Evolutionary conservation across 2,888 invertebrate species (phyloP), one percentile per base, ranked within the genome.

Genomic region (Aphodius granarius): DNA sequence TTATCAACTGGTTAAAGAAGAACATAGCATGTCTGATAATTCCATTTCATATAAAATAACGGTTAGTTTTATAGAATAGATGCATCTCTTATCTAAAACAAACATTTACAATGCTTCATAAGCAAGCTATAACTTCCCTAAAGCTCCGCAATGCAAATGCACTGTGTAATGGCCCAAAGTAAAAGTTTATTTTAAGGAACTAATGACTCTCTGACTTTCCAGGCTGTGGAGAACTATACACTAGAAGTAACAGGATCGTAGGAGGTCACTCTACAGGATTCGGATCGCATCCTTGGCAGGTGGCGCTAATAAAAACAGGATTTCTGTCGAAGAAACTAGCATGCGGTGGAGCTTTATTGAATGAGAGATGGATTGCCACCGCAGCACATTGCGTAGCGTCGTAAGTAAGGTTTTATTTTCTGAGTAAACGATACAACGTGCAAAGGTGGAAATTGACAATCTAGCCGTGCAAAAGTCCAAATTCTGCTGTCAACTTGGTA

Each of bases 201-300:
- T 43, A 43, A 43, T n/a, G n/a, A n/a, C n/a, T n/a, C n/a, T n/a
- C n/a, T n/a, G n/a, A n/a, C n/a, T 74, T 76, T 72, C 20, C 89
- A 97, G 97, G 95, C 87, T 97, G 97, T 83, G 97, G 97, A 0
- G 96, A 97, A 85, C 90, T 96, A 76, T 95, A 93, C 84, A 93
- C 95, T 0, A 90, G 97, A 63, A 95, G 95, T 22, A 96, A 97
- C 85, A 91, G 97, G 78, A 97, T 97, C 76, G 97, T 97, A 0
- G 97, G 97, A 0, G 97, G 97, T 0, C 95, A 96, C 82, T 94
- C 95, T 17, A 93, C 96, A 0, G 94, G 94, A 64, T 97, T 97
- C 84, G 97, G 95, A 1, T 94, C 95, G 9, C 96, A 97, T 88
- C 97, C 97, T 3, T 97, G 97, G 97, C 97, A 97, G 88, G 96